Evolutionary conservation across 1,140 invertebrate genomes (phyloP), one percentile per base, ranked within the genome.

Genomic region (Glossosoma conforme): DNA sequence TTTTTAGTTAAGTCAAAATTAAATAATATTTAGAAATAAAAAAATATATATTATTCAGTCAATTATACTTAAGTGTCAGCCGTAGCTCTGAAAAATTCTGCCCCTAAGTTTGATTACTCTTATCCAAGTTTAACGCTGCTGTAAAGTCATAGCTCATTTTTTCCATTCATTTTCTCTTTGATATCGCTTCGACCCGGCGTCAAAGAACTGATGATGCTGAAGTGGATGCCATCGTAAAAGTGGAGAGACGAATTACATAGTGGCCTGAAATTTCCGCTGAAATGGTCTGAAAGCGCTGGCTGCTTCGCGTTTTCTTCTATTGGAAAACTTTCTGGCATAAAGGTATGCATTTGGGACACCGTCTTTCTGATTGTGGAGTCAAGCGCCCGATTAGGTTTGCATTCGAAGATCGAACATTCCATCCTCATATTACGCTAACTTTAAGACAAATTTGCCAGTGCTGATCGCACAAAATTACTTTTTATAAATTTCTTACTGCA

Each of bases 241-340:
- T 24, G 41, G 36, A 33, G 32, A 40, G 25, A 50, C 25, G 44
- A 53, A 53, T 53, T 53, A 53, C 51, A 43, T 41, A 45, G 35
- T 45, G 41, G 40, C 41, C 13, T 36, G 46, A 47, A 47, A 51
- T 51, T 52, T 41, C 37, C 35, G 15, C 45, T 20, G 30, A 44
- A 42, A 20, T 22, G 9, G 22, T 38, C 47, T 48, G n/a, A n/a
- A n/a, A n/a, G n/a, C n/a, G n/a, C n/a, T n/a, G n/a, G 36, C 45
- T 20, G 44, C 30, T n/a, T n/a, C n/a, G n/a, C n/a, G n/a, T n/a
- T n/a, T n/a, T 6, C 35, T 44, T 57, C 54, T 58, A 58, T 58
- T 53, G 51, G 56, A 54, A 58, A 58, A 58, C 42, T 58, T 58
- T 44, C 43, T 28, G 28, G 32, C 56, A 51, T 58, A 51, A 58